Percentiles rank a stretch among this genome's conserved stretches.
These are phyloP conservation scores for Rhinopithecus roxellana DNA, from an alignment of 2,113 vertebrate genomes.

Conservation along the genomic window DNA sequence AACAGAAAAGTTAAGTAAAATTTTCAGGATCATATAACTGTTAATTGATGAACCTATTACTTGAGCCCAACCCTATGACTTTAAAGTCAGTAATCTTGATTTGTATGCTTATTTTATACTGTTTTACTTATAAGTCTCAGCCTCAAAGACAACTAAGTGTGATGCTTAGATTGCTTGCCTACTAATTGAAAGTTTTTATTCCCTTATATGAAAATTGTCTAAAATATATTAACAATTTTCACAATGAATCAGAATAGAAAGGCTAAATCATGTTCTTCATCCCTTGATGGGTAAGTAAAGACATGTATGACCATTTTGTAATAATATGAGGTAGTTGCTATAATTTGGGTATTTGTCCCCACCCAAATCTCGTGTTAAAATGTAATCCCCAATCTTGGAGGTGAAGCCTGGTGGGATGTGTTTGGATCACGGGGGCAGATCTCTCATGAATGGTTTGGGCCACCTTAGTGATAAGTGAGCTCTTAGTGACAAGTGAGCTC, in stretches of 20 bases:
- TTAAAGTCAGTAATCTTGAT: background rate
- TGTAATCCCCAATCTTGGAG: too few species aligned
- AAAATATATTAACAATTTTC: background rate
- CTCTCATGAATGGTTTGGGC: too few species aligned
- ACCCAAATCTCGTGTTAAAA: too few species aligned
- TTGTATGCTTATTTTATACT: background rate
- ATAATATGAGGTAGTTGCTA: background rate
- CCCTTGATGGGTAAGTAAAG: background rate
- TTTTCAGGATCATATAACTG: background rate
- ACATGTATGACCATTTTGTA: background rate
- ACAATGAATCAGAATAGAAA: slow-evolving; percentile 7
- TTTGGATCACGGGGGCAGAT: too few species aligned
- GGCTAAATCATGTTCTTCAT: background rate
- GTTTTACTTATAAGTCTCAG: background rate
- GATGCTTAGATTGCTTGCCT: background rate
- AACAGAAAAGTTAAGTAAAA: background rate
- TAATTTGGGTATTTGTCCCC: too few species aligned
- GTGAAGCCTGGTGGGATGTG: too few species aligned
- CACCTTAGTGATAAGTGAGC: too few species aligned
- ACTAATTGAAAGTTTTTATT: background rate
- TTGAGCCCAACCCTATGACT: background rate
- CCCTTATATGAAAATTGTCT: background rate
- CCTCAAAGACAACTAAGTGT: background rate
- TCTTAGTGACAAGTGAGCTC: too few species aligned
- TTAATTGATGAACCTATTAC: background rate